Base-by-base conservation (phyloP, 2,797 vertebrate genomes). In the Sitta carolinensis region DNA sequence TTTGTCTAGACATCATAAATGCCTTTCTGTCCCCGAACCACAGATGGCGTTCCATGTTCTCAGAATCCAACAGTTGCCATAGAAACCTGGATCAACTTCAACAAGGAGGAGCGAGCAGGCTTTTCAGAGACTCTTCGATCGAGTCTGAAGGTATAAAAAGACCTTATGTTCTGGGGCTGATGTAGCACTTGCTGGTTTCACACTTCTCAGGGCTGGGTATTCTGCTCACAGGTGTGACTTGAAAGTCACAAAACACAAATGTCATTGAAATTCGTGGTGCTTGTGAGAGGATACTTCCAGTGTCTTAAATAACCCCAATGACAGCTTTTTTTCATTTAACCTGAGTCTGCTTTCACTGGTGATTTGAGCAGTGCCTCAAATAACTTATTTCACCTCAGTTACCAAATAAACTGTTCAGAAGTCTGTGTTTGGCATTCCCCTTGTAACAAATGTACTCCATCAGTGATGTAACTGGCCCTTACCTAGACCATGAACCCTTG, bases 11-110 rank as follows among this genome's bases (percentile, higher is more conserved):
- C 86, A 66, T 7, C 42, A 34, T 69, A 94, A 80, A 67, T 88
- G 96, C 90, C 85, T 70, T 89, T 96, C 87, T 97, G 87, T 88
- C 62, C 90, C 68, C 67, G 9, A 89, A 95, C 96, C 34, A 5
- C 95, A 99, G 99, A 99, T 97, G 99, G 99, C 9, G 99, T 99
- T 91, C 99, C 99, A 1, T 99, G 98, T 95, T 99, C 99, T 93
- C 99, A 99, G 98, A 99, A 99, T 96, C 99, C 99, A 88, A 98
- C 97, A 22, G 96, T 97, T 95, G 99, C 99, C 58, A 99, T 99
- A 50, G 98, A 98, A 95, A 98, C 99, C 5, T 99, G 99, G 99
- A 99, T 99, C 95, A 99, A 98, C 96, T 98, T 99, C 97, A 99
- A 99, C 97, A 99, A 99, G 97, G 99, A 99, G 84, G 99, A 99